Conservation (phyloP, 2,888 invertebrate species). For the Pandemis cinnamomeana region DNA sequence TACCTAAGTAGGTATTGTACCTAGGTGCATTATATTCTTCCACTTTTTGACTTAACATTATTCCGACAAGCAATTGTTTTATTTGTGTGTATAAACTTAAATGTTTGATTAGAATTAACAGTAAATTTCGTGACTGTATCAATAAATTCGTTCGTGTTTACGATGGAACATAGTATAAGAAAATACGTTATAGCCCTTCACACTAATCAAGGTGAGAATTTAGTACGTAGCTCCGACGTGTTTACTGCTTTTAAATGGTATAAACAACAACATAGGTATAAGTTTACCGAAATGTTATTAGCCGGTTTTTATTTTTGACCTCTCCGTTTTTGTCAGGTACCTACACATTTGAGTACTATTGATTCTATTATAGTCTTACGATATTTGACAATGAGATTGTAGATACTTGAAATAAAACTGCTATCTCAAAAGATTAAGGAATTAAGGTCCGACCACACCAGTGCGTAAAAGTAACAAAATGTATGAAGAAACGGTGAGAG, state of each 20-base stretch:
- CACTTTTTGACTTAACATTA: background rate
- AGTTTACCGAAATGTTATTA: background rate
- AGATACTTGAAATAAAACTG: background rate
- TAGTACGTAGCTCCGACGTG: background rate
- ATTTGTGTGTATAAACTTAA: background rate
- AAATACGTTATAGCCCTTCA: background rate
- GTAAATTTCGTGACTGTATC: constrained; percentile 3
- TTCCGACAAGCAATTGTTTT: no score
- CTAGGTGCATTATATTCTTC: background rate
- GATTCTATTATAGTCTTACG: no score
- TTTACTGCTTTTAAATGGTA: background rate
- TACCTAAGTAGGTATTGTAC: background rate
- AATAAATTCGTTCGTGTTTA: constrained; percentile 13
- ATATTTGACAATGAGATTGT: no score
- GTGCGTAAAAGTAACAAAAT: no score
- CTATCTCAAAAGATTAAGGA: background rate
- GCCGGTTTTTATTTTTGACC: background rate
- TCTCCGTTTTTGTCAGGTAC: background rate
- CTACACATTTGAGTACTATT: background rate
- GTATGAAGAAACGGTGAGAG: no score
- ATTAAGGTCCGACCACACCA: no score
- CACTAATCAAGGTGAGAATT: constrained; percentile 12
- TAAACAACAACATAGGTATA: background rate
- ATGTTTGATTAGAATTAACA: background rate
- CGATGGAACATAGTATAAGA: background rate